These are phyloP conservation scores for Theristicus caerulescens DNA, from an alignment of 2,113 vertebrate genomes.

Conservation along the genomic window DNA sequence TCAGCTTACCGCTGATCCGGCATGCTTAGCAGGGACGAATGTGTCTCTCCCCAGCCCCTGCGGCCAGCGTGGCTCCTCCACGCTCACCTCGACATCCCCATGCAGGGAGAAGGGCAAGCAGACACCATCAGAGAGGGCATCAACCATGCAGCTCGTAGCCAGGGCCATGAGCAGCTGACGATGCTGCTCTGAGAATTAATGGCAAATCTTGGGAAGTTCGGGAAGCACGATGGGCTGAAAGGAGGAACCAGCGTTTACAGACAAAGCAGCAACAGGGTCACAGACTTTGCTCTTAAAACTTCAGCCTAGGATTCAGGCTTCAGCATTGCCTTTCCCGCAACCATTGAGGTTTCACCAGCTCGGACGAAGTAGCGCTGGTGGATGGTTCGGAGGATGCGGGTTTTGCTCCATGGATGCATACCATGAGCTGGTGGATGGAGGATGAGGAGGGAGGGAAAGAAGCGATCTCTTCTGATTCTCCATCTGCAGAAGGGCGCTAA, in stretches of 20 bases:
- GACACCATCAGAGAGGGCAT: rapidly evolving
- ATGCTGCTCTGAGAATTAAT: neutral
- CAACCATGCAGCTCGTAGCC: rapidly evolving
- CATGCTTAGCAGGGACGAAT: neutral
- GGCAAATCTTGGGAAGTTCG: neutral
- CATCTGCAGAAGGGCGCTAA: neutral
- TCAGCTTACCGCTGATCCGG: neutral
- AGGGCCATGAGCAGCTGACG: rapidly evolving
- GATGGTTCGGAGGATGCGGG: neutral
- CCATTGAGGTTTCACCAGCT: neutral
- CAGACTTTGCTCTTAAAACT: neutral
- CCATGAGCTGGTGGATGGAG: neutral
- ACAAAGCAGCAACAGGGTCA: neutral
- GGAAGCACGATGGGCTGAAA: neutral
- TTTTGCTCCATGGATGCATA: neutral
- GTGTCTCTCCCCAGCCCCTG: neutral
- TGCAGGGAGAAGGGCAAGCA: rapidly evolving
- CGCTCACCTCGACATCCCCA: neutral
- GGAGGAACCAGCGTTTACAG: neutral
- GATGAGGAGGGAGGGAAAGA: neutral
- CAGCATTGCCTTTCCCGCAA: rapidly evolving
- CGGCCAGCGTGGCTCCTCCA: neutral
- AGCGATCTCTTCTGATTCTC: neutral
- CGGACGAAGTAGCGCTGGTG: neutral
- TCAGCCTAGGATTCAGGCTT: neutral